phyloP scores from a whole-genome alignment of 2,113 vertebrate genomes.

The Strix aluco region DNA sequence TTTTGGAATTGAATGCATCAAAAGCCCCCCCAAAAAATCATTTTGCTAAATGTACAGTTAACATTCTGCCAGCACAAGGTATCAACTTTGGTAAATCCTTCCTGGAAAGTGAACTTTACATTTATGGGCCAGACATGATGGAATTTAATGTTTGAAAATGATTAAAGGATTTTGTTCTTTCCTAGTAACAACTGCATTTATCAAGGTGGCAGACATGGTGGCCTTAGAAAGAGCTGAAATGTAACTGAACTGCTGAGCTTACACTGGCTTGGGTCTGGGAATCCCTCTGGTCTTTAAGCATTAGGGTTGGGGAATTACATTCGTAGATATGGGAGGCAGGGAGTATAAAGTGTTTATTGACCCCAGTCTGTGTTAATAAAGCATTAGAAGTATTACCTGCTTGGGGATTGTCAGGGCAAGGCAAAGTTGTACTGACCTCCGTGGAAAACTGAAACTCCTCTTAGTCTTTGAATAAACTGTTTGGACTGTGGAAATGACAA shows the following conservation, averaged over 20 bases:
- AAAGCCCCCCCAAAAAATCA: neutral
- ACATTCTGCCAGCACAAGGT: constrained; percentile 4
- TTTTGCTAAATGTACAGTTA: neutral
- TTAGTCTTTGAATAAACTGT: constrained; percentile 1
- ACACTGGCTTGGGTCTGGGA: neutral
- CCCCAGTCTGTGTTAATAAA: constrained; percentile 56
- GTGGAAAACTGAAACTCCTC: constrained; percentile 8
- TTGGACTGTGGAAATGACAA: neutral
- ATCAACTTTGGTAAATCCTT: constrained; percentile 67
- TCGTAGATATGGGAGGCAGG: constrained; percentile 19
- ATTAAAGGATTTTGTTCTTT: constrained; percentile 74
- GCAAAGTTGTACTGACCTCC: constrained; percentile 2
- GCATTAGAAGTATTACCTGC: constrained; percentile 48
- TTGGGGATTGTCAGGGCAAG: constrained; percentile 10
- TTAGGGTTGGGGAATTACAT: constrained; percentile 15
- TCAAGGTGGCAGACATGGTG: constrained; percentile 67
- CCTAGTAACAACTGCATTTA: constrained; percentile 68
- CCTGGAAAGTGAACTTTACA: constrained; percentile 69
- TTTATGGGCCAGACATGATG: constrained; percentile 68
- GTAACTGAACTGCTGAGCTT: constrained; percentile 42
- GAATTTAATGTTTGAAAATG: constrained; percentile 69
- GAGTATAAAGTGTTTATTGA: constrained; percentile 65
- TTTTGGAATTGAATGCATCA: neutral
- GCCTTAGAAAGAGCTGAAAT: constrained; percentile 53
- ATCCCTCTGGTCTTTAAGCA: constrained; percentile 49